Evolutionary conservation across 2,888 invertebrate genomes (phyloP), one percentile per base, ranked within the genome.

Genomic region (Hetaerina titia): DNA sequence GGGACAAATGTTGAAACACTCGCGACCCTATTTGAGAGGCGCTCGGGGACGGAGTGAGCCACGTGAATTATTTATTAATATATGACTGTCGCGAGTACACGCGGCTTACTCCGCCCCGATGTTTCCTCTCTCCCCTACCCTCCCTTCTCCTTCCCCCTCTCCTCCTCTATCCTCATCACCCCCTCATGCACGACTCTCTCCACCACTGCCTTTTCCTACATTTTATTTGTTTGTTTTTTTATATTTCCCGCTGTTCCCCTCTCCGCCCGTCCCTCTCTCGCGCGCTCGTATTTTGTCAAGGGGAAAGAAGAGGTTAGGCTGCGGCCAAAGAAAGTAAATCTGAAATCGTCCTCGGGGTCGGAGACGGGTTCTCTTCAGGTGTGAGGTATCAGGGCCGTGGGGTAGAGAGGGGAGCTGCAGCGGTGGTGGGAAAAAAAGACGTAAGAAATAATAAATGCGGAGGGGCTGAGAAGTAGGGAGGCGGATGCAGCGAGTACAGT

Each of bases 1-100:
- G 92, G 92, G 92, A 92, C 92, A 92, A 92, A 92, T 92, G 92
- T 92, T 92, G 92, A 92, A 92, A 92, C 92, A 92, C 92, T 92
- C 92, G 92, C 92, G 92, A 69, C 74, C 92, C 92, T 92, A 92
- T 92, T 92, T 92, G 92, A 92, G 92, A 92, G 92, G 74, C 92
- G 92, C 92, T 92, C 74, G 69, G 92, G 92, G 92, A 92, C 92
- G 92, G 45, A 92, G 92, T 57, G 92, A 92, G 92, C 17, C 92
- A 69, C 74, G 92, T 92, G 92, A 92, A 92, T 92, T 92, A 92
- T 92, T 92, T 92, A 92, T 92, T 92, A 92, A 92, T 92, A 92
- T 92, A 92, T 92, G 92, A 92, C 92, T 92, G 92, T 92, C 92
- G 92, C 74, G 64, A 64, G 92, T 74, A 56, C 92, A 92, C 92